Evolutionary conservation across 2,888 invertebrate genomes (phyloP).

Genomic region (Plutella xylostella): DNA sequence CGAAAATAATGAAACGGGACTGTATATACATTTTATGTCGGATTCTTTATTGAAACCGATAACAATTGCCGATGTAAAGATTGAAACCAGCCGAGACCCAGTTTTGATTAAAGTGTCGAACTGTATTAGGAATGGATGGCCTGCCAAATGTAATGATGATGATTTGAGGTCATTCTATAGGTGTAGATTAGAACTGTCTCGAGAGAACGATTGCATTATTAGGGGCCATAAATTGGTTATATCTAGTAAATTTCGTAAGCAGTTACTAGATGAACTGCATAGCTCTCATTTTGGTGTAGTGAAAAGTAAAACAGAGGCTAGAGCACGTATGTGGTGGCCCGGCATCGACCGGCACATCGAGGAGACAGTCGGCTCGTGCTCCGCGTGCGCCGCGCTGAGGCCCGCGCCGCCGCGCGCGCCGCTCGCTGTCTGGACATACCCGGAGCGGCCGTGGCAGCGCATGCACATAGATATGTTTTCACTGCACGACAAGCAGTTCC

Average conservation of each 20-base stretch:
- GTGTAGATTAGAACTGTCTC: not conserved
- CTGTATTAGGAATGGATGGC: conserved; percentile 6
- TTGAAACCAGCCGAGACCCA: not conserved
- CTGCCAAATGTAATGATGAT: not conserved
- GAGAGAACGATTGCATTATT: conserved; percentile 10
- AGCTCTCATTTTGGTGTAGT: conserved; percentile 14
- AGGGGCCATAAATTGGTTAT: conserved; percentile 10
- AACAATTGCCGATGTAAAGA: not conserved
- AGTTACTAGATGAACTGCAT: conserved; percentile 13
- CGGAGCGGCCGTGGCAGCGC: too few species aligned
- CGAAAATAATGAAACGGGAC: not conserved
- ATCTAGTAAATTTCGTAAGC: conserved; percentile 7
- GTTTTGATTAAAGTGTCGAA: not conserved
- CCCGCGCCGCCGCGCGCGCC: conserved; percentile 11
- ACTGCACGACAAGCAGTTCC: conserved; percentile 7
- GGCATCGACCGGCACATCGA: conserved; percentile 14
- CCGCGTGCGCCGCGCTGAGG: conserved; percentile 9
- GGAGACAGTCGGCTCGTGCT: conserved; percentile 12
- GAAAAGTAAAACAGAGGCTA: conserved; percentile 15
- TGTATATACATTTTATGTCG: not conserved
- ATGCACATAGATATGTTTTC: too few species aligned
- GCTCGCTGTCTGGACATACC: conserved; percentile 13
- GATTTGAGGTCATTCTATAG: conserved; percentile 4
- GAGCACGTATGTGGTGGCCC: conserved; percentile 14
- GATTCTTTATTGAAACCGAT: not conserved